Conservation (phyloP, 2,113 vertebrate genomes). For the Megalops atlanticus region DNA sequence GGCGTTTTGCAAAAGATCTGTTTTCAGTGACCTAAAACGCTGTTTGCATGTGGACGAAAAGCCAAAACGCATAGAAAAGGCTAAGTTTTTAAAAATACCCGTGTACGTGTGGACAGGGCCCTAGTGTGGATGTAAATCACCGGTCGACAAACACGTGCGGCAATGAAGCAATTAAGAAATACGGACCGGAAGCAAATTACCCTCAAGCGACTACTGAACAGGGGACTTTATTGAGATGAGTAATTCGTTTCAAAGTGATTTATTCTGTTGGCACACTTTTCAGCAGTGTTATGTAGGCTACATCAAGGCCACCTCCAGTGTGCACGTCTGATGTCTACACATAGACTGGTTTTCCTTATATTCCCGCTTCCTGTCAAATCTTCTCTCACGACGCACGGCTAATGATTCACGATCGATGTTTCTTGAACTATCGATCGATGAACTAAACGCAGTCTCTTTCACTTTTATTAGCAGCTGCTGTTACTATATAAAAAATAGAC, state of each 20-base stretch:
- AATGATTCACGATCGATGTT: constrained; percentile 31
- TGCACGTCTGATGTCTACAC: constrained; percentile 45
- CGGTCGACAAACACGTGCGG: neutral
- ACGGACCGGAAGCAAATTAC: neutral
- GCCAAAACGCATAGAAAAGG: too few relatives aligned
- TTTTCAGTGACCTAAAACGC: too few relatives aligned
- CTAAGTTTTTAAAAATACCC: too few relatives aligned
- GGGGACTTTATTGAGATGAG: neutral
- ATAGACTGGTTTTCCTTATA: constrained; percentile 50
- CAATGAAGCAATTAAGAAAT: neutral
- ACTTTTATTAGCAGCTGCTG: neutral
- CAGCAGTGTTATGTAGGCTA: neutral
- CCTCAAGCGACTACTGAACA: neutral
- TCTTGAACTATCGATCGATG: too few relatives aligned
- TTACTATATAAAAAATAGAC: neutral
- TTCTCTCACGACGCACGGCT: constrained; percentile 38
- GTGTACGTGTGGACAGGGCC: too few relatives aligned
- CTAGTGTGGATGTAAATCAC: too few relatives aligned
- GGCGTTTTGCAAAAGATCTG: too few relatives aligned
- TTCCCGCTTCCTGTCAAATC: constrained; percentile 49
- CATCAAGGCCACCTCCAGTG: neutral
- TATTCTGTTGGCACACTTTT: neutral
- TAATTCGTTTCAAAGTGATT: neutral
- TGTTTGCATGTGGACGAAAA: too few relatives aligned
- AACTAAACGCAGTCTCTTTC: neutral